Conservation (phyloP, 2,888 invertebrate genomes). For the Tetranychus truncatus region DNA sequence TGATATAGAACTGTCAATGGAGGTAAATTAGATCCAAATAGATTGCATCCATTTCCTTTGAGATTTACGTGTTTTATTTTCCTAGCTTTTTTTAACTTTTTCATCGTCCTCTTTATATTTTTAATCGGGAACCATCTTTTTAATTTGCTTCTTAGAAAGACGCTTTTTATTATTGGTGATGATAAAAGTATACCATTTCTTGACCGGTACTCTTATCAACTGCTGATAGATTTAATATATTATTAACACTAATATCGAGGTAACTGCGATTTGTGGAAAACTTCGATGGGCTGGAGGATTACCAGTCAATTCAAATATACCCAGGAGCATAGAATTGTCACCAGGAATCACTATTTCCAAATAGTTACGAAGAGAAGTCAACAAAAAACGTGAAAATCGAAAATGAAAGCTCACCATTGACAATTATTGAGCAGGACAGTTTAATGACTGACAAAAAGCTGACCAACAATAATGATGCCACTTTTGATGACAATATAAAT, state of each 20-base stretch:
- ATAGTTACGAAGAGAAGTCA: no score
- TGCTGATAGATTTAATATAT: slow-evolving; percentile 32
- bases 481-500: no score
- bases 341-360: no score
- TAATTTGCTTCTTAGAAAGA: slow-evolving; percentile 21
- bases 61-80: no score
- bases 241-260: slow-evolving; percentile 37
- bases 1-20: no score
- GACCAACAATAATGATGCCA: not conserved
- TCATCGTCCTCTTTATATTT: slow-evolving; percentile 54
- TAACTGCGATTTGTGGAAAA: slow-evolving; percentile 39
- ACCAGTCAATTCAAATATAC: slow-evolving; percentile 34
- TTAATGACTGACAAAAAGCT: not conserved
- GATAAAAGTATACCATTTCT: slow-evolving; percentile 36
- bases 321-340: slow-evolving; percentile 25
- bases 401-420: not conserved
- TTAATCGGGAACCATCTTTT: slow-evolving; percentile 58
- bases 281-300: no score
- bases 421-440: not conserved
- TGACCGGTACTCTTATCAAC: slow-evolving; percentile 40
- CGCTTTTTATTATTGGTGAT: slow-evolving; percentile 39
- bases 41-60: no score
- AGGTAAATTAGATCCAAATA: no score
- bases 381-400: not conserved
- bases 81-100: slow-evolving; percentile 37